Evolutionary conservation across 2,888 invertebrate genomes (phyloP).

Genomic region (Zhuqinia jingwanae): DNA sequence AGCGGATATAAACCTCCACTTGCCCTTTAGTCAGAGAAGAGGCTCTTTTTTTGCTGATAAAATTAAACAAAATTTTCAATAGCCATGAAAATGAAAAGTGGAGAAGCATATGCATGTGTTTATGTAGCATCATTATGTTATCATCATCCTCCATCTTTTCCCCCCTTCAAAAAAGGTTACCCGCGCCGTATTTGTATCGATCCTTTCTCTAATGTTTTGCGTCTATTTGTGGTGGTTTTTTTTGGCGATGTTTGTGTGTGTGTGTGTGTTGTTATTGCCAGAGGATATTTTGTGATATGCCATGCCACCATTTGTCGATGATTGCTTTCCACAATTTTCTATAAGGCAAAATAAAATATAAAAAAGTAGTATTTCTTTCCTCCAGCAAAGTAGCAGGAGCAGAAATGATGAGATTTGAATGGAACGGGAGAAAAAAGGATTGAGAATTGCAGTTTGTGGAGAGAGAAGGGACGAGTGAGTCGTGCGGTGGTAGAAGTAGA

Average conservation of each 20-base stretch:
- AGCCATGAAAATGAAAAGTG: neutral
- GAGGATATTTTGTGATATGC: neutral
- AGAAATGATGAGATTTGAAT: constrained; percentile 6
- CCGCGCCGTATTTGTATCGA: constrained; percentile 19
- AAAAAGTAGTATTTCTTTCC: neutral
- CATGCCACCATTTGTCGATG: too few species aligned
- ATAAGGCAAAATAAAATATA: neutral
- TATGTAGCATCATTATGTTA: neutral
- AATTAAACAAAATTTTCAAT: neutral
- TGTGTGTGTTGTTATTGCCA: neutral
- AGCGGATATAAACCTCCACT: neutral
- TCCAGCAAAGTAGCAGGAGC: neutral
- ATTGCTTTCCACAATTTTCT: neutral
- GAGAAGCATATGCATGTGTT: neutral
- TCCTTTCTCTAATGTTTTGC: constrained; percentile 21
- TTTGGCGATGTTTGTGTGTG: neutral
- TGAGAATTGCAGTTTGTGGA: too few species aligned
- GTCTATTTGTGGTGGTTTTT: neutral
- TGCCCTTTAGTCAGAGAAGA: neutral
- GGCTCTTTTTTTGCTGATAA: too few species aligned
- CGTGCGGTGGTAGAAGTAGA: neutral
- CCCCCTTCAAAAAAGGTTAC: neutral
- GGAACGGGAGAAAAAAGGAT: constrained; percentile 8
- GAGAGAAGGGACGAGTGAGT: neutral
- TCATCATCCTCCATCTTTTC: neutral